Percentiles rank a stretch among this genome's conserved stretches.
phyloP scores from a whole-genome alignment of 1,140 invertebrate species.

The Bombus sibiricus region DNA sequence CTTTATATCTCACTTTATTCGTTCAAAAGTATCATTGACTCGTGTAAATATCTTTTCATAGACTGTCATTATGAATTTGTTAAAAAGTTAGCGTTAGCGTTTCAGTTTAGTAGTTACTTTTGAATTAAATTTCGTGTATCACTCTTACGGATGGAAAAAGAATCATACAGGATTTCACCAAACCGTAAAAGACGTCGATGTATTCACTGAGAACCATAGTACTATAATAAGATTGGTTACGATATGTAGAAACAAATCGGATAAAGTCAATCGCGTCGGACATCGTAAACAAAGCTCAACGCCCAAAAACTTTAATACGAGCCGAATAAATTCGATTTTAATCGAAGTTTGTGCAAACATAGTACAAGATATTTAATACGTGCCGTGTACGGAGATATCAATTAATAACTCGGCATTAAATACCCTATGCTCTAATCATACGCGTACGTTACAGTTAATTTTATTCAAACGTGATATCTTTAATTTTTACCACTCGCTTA shows the following conservation, averaged over 20 bases:
- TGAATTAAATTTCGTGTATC: background rate
- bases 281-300: conserved; percentile 40
- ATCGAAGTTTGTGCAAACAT: conserved; percentile 49
- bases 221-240: background rate
- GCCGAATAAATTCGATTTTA: conserved; percentile 52
- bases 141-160: background rate
- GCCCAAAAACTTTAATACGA: conserved; percentile 1
- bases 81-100: background rate
- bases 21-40: background rate
- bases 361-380: conserved; percentile 26
- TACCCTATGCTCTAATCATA: background rate
- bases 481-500: background rate
- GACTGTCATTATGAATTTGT: background rate
- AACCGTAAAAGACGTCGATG: conserved; percentile 5
- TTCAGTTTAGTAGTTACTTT: background rate
- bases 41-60: background rate
- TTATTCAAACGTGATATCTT: background rate
- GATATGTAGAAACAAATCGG: conserved; percentile 1
- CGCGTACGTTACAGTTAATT: background rate
- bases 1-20: background rate
- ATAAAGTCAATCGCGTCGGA: background rate
- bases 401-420: background rate
- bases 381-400: background rate
- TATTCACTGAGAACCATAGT: conserved; percentile 27
- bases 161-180: background rate